phyloP scores from a whole-genome alignment of 2,113 vertebrate genomes.

The Fulmarus glacialis region DNA sequence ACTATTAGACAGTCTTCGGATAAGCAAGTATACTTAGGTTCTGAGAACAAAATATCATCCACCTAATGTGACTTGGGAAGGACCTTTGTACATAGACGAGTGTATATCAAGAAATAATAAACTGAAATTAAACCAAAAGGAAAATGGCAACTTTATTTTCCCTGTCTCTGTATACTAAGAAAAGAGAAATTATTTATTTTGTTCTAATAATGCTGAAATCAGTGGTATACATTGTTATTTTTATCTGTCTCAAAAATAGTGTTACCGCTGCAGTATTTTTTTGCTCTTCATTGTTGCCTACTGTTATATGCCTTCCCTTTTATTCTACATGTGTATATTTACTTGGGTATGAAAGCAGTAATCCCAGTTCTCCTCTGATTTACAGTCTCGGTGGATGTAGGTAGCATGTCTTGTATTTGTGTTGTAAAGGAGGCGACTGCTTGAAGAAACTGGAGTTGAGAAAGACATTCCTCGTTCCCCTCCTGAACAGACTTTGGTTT shows the following conservation, averaged over 20 bases:
- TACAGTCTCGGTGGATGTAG: neutral
- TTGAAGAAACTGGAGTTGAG: neutral
- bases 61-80: neutral
- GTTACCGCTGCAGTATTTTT: neutral
- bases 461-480: neutral
- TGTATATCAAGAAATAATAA: neutral
- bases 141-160: neutral
- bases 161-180: neutral
- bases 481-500: neutral
- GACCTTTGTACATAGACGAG: rapidly evolving
- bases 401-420: neutral
- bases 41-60: neutral
- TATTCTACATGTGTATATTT: neutral
- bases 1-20: neutral
- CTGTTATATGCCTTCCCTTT: neutral
- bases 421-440: neutral
- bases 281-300: neutral
- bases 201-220: neutral
- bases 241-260: neutral
- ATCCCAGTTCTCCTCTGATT: neutral
- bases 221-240: neutral
- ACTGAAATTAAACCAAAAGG: neutral
- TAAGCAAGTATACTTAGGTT: neutral
- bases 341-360: neutral
- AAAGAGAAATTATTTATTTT: neutral